Conservation (phyloP, 2,797 vertebrate species). For the Sebastes hubbsi region DNA sequence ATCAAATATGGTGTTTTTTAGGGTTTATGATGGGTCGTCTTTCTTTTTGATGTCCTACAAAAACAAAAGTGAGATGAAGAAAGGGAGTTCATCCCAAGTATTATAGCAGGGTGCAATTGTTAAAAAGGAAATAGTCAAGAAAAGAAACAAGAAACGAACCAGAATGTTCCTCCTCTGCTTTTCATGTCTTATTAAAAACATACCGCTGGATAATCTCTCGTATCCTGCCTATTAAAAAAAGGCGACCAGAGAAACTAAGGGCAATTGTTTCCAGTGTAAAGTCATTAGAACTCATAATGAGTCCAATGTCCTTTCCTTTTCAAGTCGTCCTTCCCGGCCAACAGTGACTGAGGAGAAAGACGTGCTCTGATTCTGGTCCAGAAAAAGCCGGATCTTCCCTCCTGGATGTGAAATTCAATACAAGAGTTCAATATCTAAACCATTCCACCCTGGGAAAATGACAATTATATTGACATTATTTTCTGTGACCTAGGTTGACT, state of each 20-base stretch:
- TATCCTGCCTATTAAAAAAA: slow-evolving; percentile 72
- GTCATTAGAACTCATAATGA: slow-evolving; percentile 68
- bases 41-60: neutral
- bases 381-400: neutral
- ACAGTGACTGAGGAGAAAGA: slow-evolving; percentile 5
- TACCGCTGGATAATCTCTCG: slow-evolving; percentile 65
- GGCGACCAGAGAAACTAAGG: slow-evolving; percentile 54
- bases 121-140: slow-evolving; percentile 32
- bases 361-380: slow-evolving; percentile 3
- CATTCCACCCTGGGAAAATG: slow-evolving; percentile 30
- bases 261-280: slow-evolving; percentile 73
- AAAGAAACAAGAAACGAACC: slow-evolving; percentile 29
- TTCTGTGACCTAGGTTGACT: slow-evolving; percentile 61
- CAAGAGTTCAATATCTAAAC: slow-evolving; percentile 31
- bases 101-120: slow-evolving; percentile 2
- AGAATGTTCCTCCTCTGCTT: slow-evolving; percentile 32
- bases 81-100: neutral
- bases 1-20: slow-evolving; percentile 26
- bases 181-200: slow-evolving; percentile 78
- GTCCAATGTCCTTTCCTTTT: slow-evolving; percentile 43
- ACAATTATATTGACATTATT: slow-evolving; percentile 53
- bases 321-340: slow-evolving; percentile 36
- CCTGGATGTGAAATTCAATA: slow-evolving; percentile 23
- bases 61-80: slow-evolving; percentile 24
- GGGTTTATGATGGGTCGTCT: neutral